Evolutionary conservation across 2,797 vertebrate species (phyloP).

Genomic region (Manis pentadactyla): DNA sequence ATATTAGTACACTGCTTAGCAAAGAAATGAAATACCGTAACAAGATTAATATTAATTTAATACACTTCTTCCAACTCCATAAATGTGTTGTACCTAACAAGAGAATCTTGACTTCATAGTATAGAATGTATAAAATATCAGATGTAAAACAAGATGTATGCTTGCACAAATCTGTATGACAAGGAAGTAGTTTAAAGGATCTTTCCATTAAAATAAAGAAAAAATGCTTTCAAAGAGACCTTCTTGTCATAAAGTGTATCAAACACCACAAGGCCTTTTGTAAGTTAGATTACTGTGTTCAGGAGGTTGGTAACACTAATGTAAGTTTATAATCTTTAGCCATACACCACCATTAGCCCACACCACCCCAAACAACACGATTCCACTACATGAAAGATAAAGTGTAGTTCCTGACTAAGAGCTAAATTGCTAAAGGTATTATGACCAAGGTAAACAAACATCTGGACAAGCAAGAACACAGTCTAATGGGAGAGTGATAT

Average conservation of each 20-base stretch:
- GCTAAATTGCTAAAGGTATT: background rate
- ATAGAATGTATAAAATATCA: conserved; percentile 11
- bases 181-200: conserved; percentile 13
- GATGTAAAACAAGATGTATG: background rate
- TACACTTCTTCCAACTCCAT: background rate
- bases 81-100: background rate
- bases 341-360: background rate
- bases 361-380: background rate
- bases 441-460: background rate
- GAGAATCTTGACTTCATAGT: background rate
- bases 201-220: conserved; percentile 31
- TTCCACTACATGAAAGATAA: background rate
- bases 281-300: background rate
- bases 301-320: background rate
- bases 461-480: background rate
- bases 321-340: background rate
- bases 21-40: conserved; percentile 27
- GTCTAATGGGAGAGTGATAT: background rate
- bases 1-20: background rate
- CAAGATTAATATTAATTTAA: background rate
- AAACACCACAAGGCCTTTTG: background rate
- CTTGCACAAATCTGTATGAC: background rate
- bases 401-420: background rate
- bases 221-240: background rate
- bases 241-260: background rate